A percentile compares a stretch with the other conserved stretches of the same genome.
Evolutionary conservation across 1,140 invertebrate genomes (phyloP).

Genomic region (Philaenus spumarius): DNA sequence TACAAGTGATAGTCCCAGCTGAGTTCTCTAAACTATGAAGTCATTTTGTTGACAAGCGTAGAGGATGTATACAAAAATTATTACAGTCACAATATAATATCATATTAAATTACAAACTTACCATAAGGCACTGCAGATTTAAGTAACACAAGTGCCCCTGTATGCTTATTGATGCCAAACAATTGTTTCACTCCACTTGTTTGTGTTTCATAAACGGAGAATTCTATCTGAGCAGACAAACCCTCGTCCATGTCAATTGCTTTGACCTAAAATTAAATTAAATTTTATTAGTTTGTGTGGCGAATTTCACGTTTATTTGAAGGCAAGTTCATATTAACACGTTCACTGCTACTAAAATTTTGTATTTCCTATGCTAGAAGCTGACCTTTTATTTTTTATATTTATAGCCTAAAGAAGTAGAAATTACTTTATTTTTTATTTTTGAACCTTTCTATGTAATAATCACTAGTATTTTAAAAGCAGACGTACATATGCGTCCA

Average conservation of each 20-base stretch:
- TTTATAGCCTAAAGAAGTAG: too few relatives aligned
- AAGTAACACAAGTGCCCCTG: slow-evolving; percentile 58
- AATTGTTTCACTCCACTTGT: slow-evolving; percentile 50
- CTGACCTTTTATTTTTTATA: too few relatives aligned
- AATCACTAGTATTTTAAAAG: background rate
- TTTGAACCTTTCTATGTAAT: too few relatives aligned
- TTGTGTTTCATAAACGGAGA: slow-evolving; percentile 62
- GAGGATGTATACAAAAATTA: too few relatives aligned
- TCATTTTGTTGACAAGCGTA: too few relatives aligned
- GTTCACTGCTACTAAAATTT: too few relatives aligned
- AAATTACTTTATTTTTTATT: too few relatives aligned
- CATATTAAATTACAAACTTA: too few relatives aligned
- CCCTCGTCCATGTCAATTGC: slow-evolving; percentile 64
- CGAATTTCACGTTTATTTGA: background rate
- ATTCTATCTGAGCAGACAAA: slow-evolving; percentile 58
- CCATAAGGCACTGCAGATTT: slow-evolving; percentile 51
- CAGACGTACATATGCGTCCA: background rate
- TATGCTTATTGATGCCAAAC: slow-evolving; percentile 58
- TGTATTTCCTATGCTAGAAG: too few relatives aligned
- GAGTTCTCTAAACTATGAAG: too few relatives aligned
- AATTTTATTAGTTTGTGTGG: background rate
- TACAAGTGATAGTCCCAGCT: too few relatives aligned
- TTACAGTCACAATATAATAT: too few relatives aligned
- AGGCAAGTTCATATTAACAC: background rate
- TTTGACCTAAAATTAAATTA: slow-evolving; percentile 41